A percentile compares a stretch with the other conserved stretches of the same genome.
Conservation (phyloP, 2,113 vertebrate species). For the Phasianus colchicus region DNA sequence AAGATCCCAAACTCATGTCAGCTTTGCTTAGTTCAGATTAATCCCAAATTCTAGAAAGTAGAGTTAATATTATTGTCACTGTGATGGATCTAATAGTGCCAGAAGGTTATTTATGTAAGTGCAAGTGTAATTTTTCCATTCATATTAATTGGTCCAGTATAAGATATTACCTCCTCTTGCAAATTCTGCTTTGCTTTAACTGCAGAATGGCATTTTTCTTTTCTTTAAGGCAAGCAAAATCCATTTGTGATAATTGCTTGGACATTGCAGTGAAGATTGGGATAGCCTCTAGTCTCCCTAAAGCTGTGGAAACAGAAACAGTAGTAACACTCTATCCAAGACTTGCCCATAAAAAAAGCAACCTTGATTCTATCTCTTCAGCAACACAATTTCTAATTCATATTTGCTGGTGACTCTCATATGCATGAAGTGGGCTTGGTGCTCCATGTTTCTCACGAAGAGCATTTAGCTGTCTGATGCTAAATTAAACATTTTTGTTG, state of each 20-base stretch:
- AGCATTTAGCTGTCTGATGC: background rate
- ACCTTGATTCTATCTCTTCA: background rate
- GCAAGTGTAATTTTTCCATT: background rate
- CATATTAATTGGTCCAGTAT: background rate
- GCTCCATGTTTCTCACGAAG: background rate
- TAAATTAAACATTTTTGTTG: background rate
- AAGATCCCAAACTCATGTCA: constrained; percentile 3
- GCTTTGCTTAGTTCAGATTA: background rate
- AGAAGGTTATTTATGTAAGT: background rate
- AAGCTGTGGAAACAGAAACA: background rate
- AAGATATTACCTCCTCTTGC: background rate
- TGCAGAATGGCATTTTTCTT: background rate
- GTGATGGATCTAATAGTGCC: background rate
- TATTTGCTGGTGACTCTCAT: background rate
- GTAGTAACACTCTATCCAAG: background rate
- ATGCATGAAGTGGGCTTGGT: background rate
- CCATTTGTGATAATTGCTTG: background rate
- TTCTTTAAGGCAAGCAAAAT: background rate
- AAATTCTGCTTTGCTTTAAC: background rate
- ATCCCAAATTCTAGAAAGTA: background rate
- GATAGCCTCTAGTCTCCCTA: background rate
- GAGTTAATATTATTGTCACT: background rate
- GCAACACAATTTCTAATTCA: background rate
- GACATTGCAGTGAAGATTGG: background rate
- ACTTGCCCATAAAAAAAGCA: background rate